Evolutionary conservation across 2,113 vertebrate species (phyloP), one percentile per base, ranked within the genome.

Genomic region (Rousettus leschenaultii): DNA sequence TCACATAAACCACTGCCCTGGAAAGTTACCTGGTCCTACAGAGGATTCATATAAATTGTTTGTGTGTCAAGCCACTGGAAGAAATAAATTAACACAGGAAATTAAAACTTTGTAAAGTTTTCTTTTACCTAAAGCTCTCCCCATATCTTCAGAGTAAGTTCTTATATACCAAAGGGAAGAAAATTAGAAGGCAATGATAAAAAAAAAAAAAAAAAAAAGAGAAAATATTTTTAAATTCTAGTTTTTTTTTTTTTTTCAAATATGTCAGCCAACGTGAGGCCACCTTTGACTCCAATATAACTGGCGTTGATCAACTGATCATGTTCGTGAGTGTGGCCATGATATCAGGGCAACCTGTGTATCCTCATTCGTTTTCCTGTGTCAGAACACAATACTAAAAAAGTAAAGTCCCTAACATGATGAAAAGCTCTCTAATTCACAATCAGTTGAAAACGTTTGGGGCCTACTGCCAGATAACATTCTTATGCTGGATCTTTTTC

Each of bases 401-500:
- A 77, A 80, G 73, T 48, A 19, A 85, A 92, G 40, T 53, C 84
- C 26, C 61, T 15, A 3, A 83, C 0, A n/a, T 88, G 95, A 93
- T 86, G 97, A 97, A 95, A 97, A 93, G 92, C 90, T 95, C 71
- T 91, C 80, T 90, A 51, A 24, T 35, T 95, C 92, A 90, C 95
- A 66, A 77, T 97, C 95, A 73, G 73, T 70, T 87, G 66, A 85
- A 90, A 95, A 95, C 59, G 45, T 12, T 28, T 63, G 51, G 61
- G 97, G 96, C 95, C 38, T 26, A 10, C 85, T 51, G 94, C 97
- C 97, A 98, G 90, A 51, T 38, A 82, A 59, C 51, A 15, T 80
- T 95, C 94, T 82, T 83, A 77, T 1, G 28, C 71, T 71, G 80
- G 51, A 61, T 89, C 86, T 92, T 89, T 95, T 92, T 86, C 85